Percentiles rank a stretch among this genome's conserved stretches.
phyloP scores from a whole-genome alignment of 2,113 vertebrate species.

The Mohoua ochrocephala region DNA sequence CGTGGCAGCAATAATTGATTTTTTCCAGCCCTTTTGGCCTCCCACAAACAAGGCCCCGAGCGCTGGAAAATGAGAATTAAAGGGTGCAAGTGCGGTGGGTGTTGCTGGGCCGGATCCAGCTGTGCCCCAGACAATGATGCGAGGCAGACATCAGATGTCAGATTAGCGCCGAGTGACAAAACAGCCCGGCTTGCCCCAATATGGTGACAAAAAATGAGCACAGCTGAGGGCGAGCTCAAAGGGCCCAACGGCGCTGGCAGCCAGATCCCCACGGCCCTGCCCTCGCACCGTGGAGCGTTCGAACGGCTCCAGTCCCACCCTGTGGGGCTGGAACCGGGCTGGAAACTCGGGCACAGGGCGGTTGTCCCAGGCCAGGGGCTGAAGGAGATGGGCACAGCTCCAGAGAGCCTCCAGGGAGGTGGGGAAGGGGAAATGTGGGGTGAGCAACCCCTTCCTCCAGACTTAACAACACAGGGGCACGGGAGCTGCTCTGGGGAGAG shows the following conservation, averaged over 20 bases:
- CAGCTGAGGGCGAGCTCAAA: not conserved
- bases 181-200: not conserved
- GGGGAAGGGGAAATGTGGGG: not conserved
- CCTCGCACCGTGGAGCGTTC: not conserved
- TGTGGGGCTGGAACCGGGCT: not conserved
- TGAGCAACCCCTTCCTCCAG: not conserved
- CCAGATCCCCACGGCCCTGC: not conserved
- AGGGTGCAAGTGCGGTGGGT: not conserved
- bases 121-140: not conserved
- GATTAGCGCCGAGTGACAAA: not conserved
- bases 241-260: not conserved
- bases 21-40: not conserved
- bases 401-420: not conserved
- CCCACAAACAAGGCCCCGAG: not conserved
- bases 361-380: not conserved
- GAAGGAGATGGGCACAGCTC: not conserved
- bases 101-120: conserved; percentile 26
- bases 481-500: not conserved
- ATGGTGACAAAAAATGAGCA: not conserved
- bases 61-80: not conserved
- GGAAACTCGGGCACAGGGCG: not conserved
- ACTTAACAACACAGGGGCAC: fast-evolving
- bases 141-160: conserved; percentile 28
- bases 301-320: not conserved
- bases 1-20: not conserved